phyloP scores from a whole-genome alignment of 2,113 vertebrate species.

The Oceanodroma tethys region DNA sequence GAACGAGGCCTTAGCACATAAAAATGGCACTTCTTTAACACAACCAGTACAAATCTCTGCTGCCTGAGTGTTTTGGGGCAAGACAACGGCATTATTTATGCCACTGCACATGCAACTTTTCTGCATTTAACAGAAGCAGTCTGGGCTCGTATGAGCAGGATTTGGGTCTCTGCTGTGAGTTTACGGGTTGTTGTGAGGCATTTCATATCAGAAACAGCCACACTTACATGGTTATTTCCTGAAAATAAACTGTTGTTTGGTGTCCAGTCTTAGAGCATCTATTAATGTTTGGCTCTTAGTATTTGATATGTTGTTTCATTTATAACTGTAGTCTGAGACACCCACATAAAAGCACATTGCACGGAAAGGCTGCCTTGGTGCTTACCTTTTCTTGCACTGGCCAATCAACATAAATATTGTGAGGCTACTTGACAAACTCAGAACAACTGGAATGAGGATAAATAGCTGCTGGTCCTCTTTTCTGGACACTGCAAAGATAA shows the following conservation, averaged over 20 bases:
- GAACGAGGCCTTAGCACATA: background rate
- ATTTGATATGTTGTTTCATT: background rate
- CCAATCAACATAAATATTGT: constrained; percentile 2
- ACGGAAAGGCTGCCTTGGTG: background rate
- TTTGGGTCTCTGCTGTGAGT: background rate
- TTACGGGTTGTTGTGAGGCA: background rate
- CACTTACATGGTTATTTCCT: background rate
- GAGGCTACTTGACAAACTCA: constrained; percentile 17
- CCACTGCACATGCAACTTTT: background rate
- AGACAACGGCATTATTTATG: background rate
- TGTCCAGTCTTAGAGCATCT: background rate
- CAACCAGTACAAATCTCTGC: background rate
- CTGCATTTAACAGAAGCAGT: background rate
- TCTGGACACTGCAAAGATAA: constrained; percentile 21
- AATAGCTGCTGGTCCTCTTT: constrained; percentile 23
- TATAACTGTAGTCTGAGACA: background rate
- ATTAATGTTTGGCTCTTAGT: background rate
- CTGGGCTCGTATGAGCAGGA: background rate
- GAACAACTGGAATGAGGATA: constrained; percentile 31
- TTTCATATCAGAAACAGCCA: background rate
- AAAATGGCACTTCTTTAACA: background rate
- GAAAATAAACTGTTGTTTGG: background rate
- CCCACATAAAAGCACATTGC: background rate
- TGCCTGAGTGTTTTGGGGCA: background rate
- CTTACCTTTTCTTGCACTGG: constrained; percentile 59